These are phyloP conservation scores for Tillus elongatus DNA, from an alignment of 2,888 invertebrate genomes.

Conservation along the genomic window DNA sequence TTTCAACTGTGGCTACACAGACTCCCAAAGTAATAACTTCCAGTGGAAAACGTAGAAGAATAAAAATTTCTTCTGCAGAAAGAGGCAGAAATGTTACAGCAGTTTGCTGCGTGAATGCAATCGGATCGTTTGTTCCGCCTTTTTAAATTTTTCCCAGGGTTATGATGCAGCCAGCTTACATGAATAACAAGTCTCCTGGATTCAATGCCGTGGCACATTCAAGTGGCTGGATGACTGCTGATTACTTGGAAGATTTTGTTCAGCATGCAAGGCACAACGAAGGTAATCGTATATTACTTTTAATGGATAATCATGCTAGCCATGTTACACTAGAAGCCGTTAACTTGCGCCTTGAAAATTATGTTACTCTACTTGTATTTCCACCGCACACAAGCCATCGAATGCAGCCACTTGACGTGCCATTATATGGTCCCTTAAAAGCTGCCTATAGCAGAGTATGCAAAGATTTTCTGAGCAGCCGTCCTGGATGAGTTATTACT, in stretches of 20 bases:
- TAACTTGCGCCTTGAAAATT: too few species aligned
- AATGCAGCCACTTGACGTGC: too few species aligned
- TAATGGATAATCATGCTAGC: slow-evolving; percentile 20
- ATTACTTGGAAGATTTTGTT: slow-evolving; percentile 25
- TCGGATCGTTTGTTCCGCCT: slow-evolving; percentile 30
- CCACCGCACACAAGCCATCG: too few species aligned
- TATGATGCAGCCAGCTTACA: slow-evolving; percentile 21
- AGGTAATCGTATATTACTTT: slow-evolving; percentile 24
- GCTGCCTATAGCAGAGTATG: too few species aligned
- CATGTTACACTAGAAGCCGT: slow-evolving; percentile 5
- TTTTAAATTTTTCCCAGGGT: slow-evolving; percentile 27
- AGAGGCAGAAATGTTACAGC: slow-evolving; percentile 31
- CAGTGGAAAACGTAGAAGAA: slow-evolving; percentile 8
- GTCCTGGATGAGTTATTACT: too few species aligned
- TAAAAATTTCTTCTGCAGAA: slow-evolving; percentile 24
- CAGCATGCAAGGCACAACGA: slow-evolving; percentile 23
- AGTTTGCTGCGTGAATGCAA: slow-evolving; percentile 28
- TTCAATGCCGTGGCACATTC: slow-evolving; percentile 26
- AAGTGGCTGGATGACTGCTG: slow-evolving; percentile 29
- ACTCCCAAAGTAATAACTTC: slow-evolving; percentile 6
- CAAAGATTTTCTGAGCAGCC: too few species aligned
- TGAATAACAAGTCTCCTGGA: slow-evolving; percentile 32
- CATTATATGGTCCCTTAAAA: too few species aligned
- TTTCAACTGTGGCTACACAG: slow-evolving; percentile 6
- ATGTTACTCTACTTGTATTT: too few species aligned